Conservation (phyloP, 2,797 vertebrate genomes). For the Pipistrellus kuhlii region DNA sequence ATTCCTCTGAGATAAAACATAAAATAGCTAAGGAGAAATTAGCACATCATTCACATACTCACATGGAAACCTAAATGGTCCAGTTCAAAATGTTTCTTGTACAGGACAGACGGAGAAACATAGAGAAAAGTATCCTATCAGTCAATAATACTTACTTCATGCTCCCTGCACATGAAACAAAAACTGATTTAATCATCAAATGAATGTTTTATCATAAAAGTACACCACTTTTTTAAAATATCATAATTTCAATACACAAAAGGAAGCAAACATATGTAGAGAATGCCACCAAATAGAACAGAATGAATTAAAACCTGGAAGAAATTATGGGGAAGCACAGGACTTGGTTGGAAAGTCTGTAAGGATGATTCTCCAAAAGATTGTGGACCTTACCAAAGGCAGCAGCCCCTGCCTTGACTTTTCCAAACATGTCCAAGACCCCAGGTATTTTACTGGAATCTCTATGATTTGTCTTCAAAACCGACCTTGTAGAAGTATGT, state of each 20-base stretch:
- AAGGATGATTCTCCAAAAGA: too few species aligned
- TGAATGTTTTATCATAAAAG: background rate
- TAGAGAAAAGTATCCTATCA: background rate
- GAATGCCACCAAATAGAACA: background rate
- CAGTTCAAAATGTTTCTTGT: background rate
- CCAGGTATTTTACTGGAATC: too few species aligned
- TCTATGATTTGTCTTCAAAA: too few species aligned
- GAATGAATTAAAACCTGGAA: slow-evolving; percentile 48
- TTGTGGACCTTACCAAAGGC: too few species aligned
- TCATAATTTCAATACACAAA: background rate
- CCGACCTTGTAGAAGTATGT: too few species aligned
- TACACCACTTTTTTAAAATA: background rate
- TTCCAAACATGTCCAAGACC: too few species aligned
- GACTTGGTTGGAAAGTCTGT: too few species aligned
- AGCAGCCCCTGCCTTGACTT: too few species aligned
- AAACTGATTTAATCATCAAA: slow-evolving; percentile 1
- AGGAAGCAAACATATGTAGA: slow-evolving; percentile 1
- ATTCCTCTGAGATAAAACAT: slow-evolving; percentile 26
- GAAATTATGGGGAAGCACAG: too few species aligned
- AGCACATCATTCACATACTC: background rate
- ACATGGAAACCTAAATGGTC: background rate
- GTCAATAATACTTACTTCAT: background rate
- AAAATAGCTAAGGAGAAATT: background rate
- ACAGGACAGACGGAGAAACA: background rate
- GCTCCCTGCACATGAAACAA: background rate